Evolutionary conservation across 35 echinoderm and acorn worm genomes (phyloP), one percentile per base, ranked within the genome.

Genomic region (Ophiothrix spiculata): DNA sequence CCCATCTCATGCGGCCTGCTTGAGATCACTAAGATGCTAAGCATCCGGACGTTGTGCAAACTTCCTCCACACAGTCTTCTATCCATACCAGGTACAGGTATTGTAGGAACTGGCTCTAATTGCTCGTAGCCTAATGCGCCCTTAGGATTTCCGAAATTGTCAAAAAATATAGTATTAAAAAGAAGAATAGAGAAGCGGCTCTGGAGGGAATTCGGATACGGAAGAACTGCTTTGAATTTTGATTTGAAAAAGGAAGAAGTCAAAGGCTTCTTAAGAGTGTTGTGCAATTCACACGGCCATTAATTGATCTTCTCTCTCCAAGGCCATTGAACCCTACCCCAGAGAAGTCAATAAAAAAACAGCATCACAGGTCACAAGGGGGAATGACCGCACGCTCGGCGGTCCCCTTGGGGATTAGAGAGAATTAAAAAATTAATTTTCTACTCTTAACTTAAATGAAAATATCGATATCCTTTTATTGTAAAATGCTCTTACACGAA

Each of bases 341-440:
- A 15, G 60, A 69, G 17, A 69, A 69, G 60, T 69, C 60, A 69
- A 69, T 69, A 69, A 69, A 69, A 28, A 69, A 69, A 69, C n/a
- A n/a, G n/a, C n/a, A 69, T 25, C 25, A 69, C 10, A 69, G 60
- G 60, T 69, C 60, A 69, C 6, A 4, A 69, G 60, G 60, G 60
- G 60, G 8, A 69, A 69, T 69, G 60, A 69, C 60, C 60, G 60
- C 3, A 28, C 60, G 42, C 42, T 49, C 42, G 60, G 23, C 60
- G 60, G 60, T 28, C 29, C 60, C 60, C 60, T 69, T 69, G 60
- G 60, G 60, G 3, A 69, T 69, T 69, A 15, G 17, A 25, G 29
- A 69, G 60, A 69, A 69, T 10, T 25, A 69, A 69, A 69, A 69
- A n/a, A n/a, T 69, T 69, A 69, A 69, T 69, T 25, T 69, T 25